phyloP scores from a whole-genome alignment of 2,113 vertebrate species.

The Caloenas nicobarica region DNA sequence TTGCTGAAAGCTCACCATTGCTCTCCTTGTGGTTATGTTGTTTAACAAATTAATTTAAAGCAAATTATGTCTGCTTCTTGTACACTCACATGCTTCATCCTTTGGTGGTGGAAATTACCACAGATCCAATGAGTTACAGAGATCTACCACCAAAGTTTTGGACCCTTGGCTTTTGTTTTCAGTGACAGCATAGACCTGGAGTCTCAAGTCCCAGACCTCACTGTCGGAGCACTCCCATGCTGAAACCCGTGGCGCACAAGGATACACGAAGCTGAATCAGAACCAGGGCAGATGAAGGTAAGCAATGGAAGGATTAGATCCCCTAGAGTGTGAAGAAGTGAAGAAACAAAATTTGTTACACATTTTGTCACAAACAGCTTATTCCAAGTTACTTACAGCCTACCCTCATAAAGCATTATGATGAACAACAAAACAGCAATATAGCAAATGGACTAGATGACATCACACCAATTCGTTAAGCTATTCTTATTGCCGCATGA shows the following conservation, averaged over 20 bases:
- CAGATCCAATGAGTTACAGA: rapidly evolving
- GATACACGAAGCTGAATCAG: not conserved
- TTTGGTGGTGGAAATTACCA: not conserved
- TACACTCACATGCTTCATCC: not conserved
- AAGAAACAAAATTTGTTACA: not conserved
- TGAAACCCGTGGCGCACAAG: rapidly evolving
- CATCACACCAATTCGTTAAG: not conserved
- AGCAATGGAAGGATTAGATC: not conserved
- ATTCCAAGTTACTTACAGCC: not conserved
- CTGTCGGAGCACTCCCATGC: rapidly evolving
- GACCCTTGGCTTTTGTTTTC: not conserved
- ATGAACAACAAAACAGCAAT: not conserved
- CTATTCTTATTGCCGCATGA: not conserved
- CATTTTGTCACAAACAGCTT: not conserved
- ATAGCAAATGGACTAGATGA: not conserved
- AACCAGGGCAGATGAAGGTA: rapidly evolving
- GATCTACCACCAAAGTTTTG: not conserved
- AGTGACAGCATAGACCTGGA: not conserved
- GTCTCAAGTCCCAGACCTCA: not conserved
- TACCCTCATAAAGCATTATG: rapidly evolving
- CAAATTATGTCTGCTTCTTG: not conserved
- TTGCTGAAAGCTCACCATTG: not conserved
- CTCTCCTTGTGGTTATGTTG: not conserved
- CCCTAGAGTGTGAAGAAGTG: rapidly evolving
- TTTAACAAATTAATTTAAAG: not conserved